A percentile compares a stretch with the other conserved stretches of the same genome.
Conservation (phyloP, 2,888 invertebrate species). For the Spialia ferax region DNA sequence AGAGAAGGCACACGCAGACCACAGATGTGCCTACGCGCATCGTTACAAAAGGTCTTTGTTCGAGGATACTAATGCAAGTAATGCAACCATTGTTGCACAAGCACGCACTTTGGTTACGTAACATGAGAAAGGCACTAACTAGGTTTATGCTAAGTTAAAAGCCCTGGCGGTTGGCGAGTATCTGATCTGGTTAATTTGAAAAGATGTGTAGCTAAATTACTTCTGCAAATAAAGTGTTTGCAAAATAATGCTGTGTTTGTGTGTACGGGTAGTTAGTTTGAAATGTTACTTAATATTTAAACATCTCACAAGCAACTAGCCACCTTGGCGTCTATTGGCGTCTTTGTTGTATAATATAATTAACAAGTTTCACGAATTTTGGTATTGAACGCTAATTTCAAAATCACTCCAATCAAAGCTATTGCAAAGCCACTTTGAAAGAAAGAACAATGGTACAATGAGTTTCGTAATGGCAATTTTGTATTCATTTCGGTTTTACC, state of each 20-base stretch:
- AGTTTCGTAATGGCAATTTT: constrained; percentile 11
- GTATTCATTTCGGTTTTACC: constrained; percentile 11
- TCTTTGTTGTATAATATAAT: neutral
- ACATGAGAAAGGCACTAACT: constrained; percentile 4
- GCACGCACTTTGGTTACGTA: neutral
- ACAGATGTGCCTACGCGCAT: constrained; percentile 38
- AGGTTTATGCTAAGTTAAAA: neutral
- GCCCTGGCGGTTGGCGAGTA: neutral
- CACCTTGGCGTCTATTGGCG: no score
- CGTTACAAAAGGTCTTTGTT: constrained; percentile 47
- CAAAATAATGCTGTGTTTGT: no score
- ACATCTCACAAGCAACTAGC: no score
- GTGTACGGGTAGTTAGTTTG: no score
- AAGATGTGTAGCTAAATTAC: neutral
- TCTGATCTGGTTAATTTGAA: neutral
- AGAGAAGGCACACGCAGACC: neutral
- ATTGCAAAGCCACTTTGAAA: neutral
- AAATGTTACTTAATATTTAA: no score
- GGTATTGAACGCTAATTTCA: neutral
- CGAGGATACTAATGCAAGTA: constrained; percentile 30
- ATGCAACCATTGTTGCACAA: constrained; percentile 13
- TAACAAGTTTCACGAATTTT: neutral
- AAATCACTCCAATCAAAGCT: neutral
- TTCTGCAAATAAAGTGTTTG: no score
- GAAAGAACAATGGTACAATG: constrained; percentile 13